phyloP scores from a whole-genome alignment of 2,113 vertebrate genomes.

The Sinosuthora webbiana region DNA sequence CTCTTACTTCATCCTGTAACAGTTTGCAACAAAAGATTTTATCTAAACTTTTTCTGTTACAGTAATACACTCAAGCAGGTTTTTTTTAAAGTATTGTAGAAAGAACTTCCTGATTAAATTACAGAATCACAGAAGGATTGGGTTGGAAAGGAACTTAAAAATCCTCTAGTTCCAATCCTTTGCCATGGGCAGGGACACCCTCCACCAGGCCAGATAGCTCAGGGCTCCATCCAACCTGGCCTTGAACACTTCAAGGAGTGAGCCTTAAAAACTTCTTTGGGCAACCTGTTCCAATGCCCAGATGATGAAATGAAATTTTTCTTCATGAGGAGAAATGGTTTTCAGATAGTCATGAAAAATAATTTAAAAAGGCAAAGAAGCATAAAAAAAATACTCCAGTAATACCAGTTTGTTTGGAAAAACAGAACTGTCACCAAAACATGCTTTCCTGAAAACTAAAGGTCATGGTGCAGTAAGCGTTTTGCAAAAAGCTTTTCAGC shows the following conservation, averaged over 20 bases:
- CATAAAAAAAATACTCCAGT: neutral
- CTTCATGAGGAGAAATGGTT: neutral
- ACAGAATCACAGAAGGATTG: neutral
- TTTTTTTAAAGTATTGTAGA: neutral
- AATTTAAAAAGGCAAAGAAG: neutral
- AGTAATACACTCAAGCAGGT: neutral
- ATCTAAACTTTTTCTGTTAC: neutral
- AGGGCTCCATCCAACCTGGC: neutral
- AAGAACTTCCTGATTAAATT: neutral
- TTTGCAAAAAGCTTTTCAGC: neutral
- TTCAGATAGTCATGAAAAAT: neutral
- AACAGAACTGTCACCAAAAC: neutral
- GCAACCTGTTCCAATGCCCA: fast-evolving
- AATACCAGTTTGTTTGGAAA: neutral
- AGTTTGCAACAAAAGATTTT: neutral
- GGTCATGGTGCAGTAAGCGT: neutral
- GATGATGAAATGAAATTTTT: neutral
- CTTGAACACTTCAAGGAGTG: neutral
- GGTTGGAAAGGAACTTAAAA: neutral
- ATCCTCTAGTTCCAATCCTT: neutral
- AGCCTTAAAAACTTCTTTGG: neutral
- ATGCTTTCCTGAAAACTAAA: neutral
- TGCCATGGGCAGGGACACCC: neutral
- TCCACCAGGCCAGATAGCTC: neutral
- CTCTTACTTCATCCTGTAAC: neutral